These are phyloP conservation scores for Recurvirostra avosetta DNA, from an alignment of 2,113 vertebrate species.

Conservation along the genomic window DNA sequence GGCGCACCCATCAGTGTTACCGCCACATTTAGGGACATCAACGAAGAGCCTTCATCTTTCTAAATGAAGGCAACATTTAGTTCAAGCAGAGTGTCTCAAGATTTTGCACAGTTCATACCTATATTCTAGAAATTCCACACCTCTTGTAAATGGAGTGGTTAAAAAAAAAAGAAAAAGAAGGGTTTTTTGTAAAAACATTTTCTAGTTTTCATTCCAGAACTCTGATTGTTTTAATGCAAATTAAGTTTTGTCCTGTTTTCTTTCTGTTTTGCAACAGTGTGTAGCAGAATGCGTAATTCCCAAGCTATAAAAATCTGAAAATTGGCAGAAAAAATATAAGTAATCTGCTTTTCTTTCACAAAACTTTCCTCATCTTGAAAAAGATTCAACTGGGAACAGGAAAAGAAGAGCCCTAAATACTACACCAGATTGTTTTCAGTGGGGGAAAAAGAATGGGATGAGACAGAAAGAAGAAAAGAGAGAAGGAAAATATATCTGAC, in stretches of 20 bases:
- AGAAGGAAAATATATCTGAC: neutral
- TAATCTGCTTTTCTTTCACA: neutral
- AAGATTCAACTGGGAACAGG: neutral
- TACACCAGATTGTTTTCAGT: neutral
- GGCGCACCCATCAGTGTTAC: accelerated
- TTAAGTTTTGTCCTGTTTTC: neutral
- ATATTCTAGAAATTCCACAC: neutral
- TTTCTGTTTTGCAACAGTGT: neutral
- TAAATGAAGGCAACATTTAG: neutral
- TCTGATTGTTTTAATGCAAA: neutral
- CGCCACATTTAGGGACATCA: neutral
- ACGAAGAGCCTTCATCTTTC: neutral
- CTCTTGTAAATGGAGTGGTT: neutral
- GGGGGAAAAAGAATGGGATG: neutral
- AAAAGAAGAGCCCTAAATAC: neutral
- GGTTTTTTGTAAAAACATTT: neutral
- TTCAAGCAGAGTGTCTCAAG: accelerated
- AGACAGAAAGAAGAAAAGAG: neutral
- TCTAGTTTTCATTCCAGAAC: neutral
- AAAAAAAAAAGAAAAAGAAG: neutral
- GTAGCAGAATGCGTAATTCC: neutral
- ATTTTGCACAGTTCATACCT: neutral
- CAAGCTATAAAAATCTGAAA: neutral
- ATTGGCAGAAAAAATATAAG: neutral
- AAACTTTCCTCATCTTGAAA: neutral